phyloP scores from a whole-genome alignment of 2,797 vertebrate species.

The Cynopterus sphinx region DNA sequence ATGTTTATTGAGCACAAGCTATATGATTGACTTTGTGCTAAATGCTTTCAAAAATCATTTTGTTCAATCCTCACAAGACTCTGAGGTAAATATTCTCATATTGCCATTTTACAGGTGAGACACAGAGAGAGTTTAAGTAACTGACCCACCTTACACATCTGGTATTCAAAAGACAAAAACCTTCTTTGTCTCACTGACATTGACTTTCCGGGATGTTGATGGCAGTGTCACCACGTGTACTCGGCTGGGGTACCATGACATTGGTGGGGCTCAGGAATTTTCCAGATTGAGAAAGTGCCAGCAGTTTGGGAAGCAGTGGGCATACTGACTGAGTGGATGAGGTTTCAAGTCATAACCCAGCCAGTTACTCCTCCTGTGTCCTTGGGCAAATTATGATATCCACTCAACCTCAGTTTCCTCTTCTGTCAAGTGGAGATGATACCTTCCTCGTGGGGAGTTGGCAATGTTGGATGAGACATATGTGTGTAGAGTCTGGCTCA shows the following conservation, averaged over 20 bases:
- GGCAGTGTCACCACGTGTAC: rapidly evolving
- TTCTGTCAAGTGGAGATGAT: background rate
- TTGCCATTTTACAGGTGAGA: background rate
- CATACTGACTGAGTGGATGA: background rate
- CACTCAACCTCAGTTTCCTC: background rate
- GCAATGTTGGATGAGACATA: background rate
- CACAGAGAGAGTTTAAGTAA: background rate
- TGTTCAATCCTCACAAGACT: background rate
- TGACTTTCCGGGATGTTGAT: background rate
- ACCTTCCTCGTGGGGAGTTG: background rate
- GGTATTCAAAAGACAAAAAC: background rate
- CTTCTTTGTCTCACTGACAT: background rate
- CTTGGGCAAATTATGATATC: background rate
- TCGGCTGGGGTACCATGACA: rapidly evolving
- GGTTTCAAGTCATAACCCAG: background rate
- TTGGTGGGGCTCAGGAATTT: too few relatives aligned
- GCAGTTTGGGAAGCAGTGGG: background rate
- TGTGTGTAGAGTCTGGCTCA: background rate
- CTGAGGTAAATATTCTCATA: background rate
- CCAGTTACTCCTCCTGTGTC: background rate
- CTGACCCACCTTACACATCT: background rate
- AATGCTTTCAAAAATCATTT: background rate
- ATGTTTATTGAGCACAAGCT: background rate
- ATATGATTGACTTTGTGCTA: background rate
- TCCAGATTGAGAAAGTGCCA: background rate